Base-by-base conservation (phyloP, 2,888 invertebrate species). In the Drosophila histrio region DNA sequence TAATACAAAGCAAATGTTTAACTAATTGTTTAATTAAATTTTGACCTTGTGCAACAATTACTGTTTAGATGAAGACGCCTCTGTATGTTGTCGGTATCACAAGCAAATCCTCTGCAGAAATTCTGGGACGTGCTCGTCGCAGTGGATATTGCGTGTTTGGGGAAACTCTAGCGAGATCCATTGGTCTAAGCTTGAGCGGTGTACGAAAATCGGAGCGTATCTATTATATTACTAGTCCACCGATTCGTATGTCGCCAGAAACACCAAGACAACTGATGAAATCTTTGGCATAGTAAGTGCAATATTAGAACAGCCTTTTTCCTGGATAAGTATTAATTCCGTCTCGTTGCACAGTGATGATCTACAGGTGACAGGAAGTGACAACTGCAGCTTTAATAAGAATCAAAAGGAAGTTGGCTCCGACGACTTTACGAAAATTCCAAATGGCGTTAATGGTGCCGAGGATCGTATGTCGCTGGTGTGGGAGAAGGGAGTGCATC, bases 61-160 rank as follows among this genome's bases (percentile, higher is more conserved):
- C 2, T 36, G 6, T 24, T 39, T 30, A 98, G 96, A 97, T 97
- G 85, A 95, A 96, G 91, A 95, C 97, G 79, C 99, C 99, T 3
- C 94, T 99, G 70, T 97, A 97, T 93, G 95, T 99, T 89, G 98
- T 99, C 88, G 98, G 98, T 93, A 96, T 99, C 91, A 99, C 99
- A 97, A 97, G 97, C 89, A 96, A 96, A 92, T 94, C 95, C 70
- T 97, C 99, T 1, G 97, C 96, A 46, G 94, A 96, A 75, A 95
- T 95, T 53, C 93, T 99, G 17, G 84, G 84, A 9, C 92, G 93
- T 21, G 96, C 96, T 28, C 93, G 95, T 70, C 92, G 93, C 56
- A 93, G 94, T 62, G 93, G 93, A 0, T 93, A 93, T 75, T 94
- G 95, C 58, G 94, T 99, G 54, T 97, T 95, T 92, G 99, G 98